Evolutionary conservation across 2,113 vertebrate genomes (phyloP).

Genomic region (Petrocephalus microphthalmus): DNA sequence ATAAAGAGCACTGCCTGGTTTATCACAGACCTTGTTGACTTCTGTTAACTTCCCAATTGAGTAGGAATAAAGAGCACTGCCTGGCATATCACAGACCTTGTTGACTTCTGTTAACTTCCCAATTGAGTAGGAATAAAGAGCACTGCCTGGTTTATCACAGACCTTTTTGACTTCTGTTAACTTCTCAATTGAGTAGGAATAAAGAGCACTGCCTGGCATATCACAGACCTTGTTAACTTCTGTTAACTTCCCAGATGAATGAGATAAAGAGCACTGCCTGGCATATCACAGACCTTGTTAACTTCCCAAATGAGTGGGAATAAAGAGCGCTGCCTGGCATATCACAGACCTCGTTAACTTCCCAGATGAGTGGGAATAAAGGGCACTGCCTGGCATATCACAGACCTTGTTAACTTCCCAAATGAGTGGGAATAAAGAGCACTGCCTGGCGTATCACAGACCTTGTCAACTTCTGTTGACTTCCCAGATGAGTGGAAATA

Average conservation of each 20-base stretch:
- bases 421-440: no score
- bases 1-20: background rate
- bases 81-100: background rate
- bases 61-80: background rate
- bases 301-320: no score
- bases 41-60: background rate
- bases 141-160: no score
- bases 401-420: background rate
- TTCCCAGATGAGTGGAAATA: background rate
- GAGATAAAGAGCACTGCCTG: background rate
- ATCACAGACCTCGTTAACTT: background rate
- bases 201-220: background rate
- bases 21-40: background rate
- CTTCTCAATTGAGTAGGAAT: background rate
- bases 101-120: no score
- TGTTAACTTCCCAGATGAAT: background rate
- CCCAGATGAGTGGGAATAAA: background rate
- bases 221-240: background rate
- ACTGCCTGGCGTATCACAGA: background rate
- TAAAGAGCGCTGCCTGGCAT: no score
- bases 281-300: background rate
- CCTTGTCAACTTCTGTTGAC: background rate
- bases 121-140: no score
- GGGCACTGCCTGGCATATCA: background rate
- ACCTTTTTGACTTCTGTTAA: no score